Percentiles rank a stretch among this genome's conserved stretches.
Evolutionary conservation across 2,797 vertebrate species (phyloP).

Genomic region (Scyliorhinus canicula): DNA sequence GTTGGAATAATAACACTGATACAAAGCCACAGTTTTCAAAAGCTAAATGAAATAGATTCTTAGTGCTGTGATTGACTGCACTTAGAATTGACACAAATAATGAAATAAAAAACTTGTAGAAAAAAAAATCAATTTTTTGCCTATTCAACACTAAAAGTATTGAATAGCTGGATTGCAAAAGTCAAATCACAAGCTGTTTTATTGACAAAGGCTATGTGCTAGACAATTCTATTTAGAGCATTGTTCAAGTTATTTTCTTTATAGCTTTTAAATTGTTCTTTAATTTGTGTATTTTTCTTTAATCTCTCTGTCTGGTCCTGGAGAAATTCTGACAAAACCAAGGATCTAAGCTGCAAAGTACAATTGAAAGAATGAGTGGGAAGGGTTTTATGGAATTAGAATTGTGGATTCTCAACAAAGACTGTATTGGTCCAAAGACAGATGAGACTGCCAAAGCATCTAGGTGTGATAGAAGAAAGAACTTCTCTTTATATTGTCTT

Average conservation of each 20-base stretch:
- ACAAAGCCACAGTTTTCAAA: neutral
- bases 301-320: neutral
- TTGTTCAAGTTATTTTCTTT: slow-evolving; percentile 11
- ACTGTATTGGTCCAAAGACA: neutral
- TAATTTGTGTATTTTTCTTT: slow-evolving; percentile 1
- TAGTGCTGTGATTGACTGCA: slow-evolving; percentile 19
- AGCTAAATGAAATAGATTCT: slow-evolving; percentile 13
- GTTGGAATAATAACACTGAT: slow-evolving; percentile 13
- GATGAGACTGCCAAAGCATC: neutral
- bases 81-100: slow-evolving; percentile 22
- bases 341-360: neutral
- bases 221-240: neutral
- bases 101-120: neutral
- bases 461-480: neutral
- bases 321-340: neutral
- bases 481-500: neutral
- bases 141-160: slow-evolving; percentile 7
- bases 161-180: neutral
- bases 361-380: neutral
- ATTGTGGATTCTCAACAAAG: neutral
- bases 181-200: neutral
- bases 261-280: neutral
- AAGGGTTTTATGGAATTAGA: too few relatives aligned
- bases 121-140: neutral
- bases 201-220: neutral